Evolutionary conservation across 1,140 invertebrate species (phyloP), one percentile per base, ranked within the genome.

Genomic region (Bactericera cockerelli): DNA sequence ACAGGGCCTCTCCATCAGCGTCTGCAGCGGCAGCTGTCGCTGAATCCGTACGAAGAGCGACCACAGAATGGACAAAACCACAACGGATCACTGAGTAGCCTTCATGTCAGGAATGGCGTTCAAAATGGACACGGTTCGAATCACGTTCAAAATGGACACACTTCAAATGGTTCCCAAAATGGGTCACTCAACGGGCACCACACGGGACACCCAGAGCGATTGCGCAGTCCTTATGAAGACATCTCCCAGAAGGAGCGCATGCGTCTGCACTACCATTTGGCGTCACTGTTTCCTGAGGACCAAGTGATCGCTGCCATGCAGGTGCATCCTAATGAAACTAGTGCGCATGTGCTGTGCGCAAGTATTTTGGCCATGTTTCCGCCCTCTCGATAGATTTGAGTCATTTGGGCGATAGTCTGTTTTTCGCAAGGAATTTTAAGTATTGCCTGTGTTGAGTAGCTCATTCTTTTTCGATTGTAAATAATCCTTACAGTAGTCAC

Each of bases 261-360:
- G 24, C 77, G 81, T 61, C 71, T 92, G 60, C 89, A 88, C 67
- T 92, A 87, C 70, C 88, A 93, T 69, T 72, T 95, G 26, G 79
- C 85, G 10, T 85, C 82, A 33, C 82, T 94, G 33, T 95, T 95
- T 70, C 89, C 90, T 0, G 86, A 90, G 67, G 83, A 88, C 59
- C 85, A 91, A 69, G 91, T 96, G 1, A 78, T 80, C 24, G 78
- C 83, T 26, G 89, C 85, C 0, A 87, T 95, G 85, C 78, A 83
- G 55, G 69, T 85, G 42, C 85, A 87, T 72, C 92, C 91, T 0
- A 83, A 89, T 26, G 88, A 93, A 70, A 89, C 81, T 1, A 86
- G 93, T 71, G 81, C 89, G 0, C 83, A 93, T 66, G 84, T 84
- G 66, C 87, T 95, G 63, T 95, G 90, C 74, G 84, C 87, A 31